These are phyloP conservation scores for Falco novaeseelandiae DNA, from an alignment of 2,797 vertebrate genomes.

Conservation along the genomic window DNA sequence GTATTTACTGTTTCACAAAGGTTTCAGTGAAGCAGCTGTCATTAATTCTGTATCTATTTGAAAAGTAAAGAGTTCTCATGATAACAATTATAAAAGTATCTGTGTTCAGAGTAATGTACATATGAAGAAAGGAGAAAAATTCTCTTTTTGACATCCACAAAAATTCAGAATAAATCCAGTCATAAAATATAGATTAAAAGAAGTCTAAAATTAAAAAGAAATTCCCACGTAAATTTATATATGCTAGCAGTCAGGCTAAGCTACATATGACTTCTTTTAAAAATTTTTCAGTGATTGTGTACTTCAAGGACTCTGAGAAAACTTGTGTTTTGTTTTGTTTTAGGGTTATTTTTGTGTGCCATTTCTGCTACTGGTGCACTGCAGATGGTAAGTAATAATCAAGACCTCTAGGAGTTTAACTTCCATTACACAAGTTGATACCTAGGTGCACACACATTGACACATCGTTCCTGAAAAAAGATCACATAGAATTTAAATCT, in stretches of 20 bases:
- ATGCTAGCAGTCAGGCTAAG: neutral
- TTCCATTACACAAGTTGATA: neutral
- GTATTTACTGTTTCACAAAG: neutral
- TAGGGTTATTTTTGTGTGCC: fast-evolving
- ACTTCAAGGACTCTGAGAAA: neutral
- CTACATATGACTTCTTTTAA: neutral
- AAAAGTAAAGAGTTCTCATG: neutral
- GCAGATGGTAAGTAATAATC: neutral
- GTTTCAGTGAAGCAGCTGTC: neutral
- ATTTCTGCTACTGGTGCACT: neutral
- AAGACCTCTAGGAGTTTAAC: neutral
- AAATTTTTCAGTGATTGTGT: neutral
- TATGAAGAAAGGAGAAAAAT: neutral
- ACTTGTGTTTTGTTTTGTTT: neutral
- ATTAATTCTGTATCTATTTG: neutral
- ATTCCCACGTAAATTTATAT: neutral
- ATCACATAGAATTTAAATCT: neutral
- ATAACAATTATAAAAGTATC: neutral
- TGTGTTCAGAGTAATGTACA: neutral
- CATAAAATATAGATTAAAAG: neutral
- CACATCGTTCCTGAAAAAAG: neutral
- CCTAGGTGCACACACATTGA: neutral
- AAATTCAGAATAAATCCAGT: neutral
- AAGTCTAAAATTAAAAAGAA: neutral
- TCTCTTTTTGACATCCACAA: neutral